These are phyloP conservation scores for Acridotheres tristis DNA, from an alignment of 2,797 vertebrate genomes.

Conservation along the genomic window DNA sequence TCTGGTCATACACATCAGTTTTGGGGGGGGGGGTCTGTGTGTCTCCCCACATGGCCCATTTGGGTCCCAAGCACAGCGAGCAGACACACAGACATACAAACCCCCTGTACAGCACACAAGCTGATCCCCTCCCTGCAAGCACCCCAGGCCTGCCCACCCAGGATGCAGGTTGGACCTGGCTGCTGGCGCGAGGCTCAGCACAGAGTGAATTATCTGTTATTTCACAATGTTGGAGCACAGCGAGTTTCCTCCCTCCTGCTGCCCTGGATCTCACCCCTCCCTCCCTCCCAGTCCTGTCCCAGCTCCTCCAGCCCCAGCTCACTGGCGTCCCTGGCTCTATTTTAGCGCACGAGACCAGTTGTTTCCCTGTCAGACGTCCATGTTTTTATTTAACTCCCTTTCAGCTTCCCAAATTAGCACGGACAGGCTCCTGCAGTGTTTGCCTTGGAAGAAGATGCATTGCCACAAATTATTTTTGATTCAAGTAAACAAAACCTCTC, in stretches of 20 bases:
- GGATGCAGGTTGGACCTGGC: not conserved
- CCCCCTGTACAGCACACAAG: not conserved
- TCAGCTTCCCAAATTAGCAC: constrained; percentile 9
- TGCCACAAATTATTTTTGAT: constrained; percentile 37
- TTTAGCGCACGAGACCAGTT: not conserved
- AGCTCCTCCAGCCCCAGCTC: not conserved
- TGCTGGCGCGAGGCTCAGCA: not conserved
- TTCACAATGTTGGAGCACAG: not conserved
- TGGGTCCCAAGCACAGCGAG: not conserved
- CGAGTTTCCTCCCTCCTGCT: not conserved
- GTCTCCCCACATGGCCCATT: accelerated
- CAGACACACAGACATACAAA: no score
- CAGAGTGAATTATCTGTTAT: not conserved
- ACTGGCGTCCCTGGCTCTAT: not conserved
- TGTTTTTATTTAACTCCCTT: constrained; percentile 42
- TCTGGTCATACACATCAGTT: not conserved
- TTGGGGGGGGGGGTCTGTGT: not conserved
- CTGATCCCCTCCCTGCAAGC: not conserved
- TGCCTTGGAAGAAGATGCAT: constrained; percentile 33
- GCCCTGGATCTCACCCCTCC: not conserved
- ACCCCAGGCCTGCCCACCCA: not conserved
- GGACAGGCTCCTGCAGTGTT: not conserved
- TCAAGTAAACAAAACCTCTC: constrained; percentile 38
- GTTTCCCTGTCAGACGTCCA: constrained; percentile 16
- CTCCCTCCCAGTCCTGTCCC: not conserved